Conservation (phyloP, 2,113 vertebrate species). For the Anthoscopus minutus region DNA sequence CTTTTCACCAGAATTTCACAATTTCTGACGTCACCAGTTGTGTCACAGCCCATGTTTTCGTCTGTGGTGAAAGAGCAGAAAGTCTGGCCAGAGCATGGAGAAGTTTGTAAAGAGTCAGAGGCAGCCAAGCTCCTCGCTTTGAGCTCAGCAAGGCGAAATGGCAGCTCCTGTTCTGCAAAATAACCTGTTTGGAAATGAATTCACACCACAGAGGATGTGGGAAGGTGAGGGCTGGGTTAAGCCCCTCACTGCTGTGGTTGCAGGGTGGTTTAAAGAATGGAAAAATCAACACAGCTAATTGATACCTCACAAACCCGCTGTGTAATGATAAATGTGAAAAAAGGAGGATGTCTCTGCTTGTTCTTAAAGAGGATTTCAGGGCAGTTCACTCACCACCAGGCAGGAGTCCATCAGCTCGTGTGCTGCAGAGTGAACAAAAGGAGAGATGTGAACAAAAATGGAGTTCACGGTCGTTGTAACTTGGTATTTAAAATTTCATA, state of each 20-base stretch:
- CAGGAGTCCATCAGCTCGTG: neutral
- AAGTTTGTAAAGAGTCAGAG: neutral
- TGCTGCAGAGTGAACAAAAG: neutral
- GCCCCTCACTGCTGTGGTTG: neutral
- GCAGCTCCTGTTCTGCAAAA: neutral
- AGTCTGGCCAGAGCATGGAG: neutral
- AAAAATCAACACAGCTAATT: constrained; percentile 30
- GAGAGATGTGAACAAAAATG: neutral
- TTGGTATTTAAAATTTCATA: neutral
- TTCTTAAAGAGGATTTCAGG: neutral
- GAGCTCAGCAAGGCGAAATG: neutral
- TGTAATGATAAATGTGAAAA: neutral
- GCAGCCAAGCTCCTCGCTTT: neutral
- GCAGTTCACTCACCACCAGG: neutral
- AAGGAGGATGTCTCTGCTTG: neutral
- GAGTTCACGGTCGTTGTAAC: constrained; percentile 19
- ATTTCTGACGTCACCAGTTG: neutral
- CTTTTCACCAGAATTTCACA: neutral
- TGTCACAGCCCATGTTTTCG: neutral
- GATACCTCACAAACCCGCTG: neutral
- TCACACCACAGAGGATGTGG: neutral
- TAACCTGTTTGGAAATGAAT: neutral
- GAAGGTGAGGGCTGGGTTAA: neutral
- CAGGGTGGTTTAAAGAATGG: neutral
- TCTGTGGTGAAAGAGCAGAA: neutral